These are phyloP conservation scores for Lysiphlebus fabarum DNA, from an alignment of 1,140 invertebrate genomes.

Conservation along the genomic window DNA sequence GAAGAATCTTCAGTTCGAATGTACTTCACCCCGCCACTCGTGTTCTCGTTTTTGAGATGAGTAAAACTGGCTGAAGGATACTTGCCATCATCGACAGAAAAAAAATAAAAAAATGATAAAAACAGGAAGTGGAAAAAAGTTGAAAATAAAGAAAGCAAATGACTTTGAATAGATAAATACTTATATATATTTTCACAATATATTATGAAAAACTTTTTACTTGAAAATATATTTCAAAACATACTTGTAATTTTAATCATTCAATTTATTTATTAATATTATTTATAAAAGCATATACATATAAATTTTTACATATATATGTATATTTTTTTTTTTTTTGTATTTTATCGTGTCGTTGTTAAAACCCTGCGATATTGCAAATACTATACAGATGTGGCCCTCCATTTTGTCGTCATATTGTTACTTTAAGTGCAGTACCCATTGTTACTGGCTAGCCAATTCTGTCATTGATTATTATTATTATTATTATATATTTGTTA, in stretches of 20 bases:
- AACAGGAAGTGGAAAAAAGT: not conserved
- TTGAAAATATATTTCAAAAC: too few species aligned
- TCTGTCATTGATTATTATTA: conserved; percentile 43
- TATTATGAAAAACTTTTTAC: not conserved
- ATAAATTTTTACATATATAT: too few species aligned
- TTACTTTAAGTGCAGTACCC: conserved; percentile 50
- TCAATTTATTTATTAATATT: too few species aligned
- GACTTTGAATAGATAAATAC: too few species aligned
- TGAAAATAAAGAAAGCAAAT: too few species aligned
- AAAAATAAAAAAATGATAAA: conserved; percentile 3
- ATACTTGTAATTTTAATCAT: too few species aligned
- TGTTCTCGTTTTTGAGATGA: conserved; percentile 16
- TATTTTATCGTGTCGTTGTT: conserved; percentile 20
- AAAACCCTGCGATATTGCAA: conserved; percentile 25
- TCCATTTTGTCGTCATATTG: conserved; percentile 53
- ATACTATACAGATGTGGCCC: conserved; percentile 48
- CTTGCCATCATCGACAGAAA: not conserved
- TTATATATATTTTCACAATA: not conserved
- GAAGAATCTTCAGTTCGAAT: conserved; percentile 17
- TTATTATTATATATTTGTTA: too few species aligned
- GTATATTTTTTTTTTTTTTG: conserved; percentile 12
- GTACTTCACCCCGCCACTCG: conserved; percentile 23
- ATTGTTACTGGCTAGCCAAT: conserved; percentile 46
- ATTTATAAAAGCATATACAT: too few species aligned
- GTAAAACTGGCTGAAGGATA: not conserved